Base-by-base conservation (phyloP, 2,113 vertebrate species). In the Hassar affinis region DNA sequence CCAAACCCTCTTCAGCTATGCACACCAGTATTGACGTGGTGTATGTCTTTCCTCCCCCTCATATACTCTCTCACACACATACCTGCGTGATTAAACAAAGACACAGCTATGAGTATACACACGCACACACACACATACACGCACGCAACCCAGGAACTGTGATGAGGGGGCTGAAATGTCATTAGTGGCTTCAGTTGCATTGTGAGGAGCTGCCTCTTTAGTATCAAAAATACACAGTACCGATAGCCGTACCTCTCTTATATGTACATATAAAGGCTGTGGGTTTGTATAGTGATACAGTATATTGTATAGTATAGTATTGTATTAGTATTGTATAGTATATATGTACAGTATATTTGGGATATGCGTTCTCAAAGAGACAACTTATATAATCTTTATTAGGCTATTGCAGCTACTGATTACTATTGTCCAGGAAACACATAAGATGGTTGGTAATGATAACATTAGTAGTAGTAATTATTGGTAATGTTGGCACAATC, bases 1-100 rank as follows among this genome's bases (percentile, higher is more conserved):
- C 78, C 79, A 81, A 87, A 84, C 85, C 85, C 81, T 85, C 79
- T 87, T 89, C 79, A 86, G 54, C 78, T 56, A 87, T 84, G 84
- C 80, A 84, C 82, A 85, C 78, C 83, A 84, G 80, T 85, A 87
- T 84, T 86, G 89, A 89, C 84, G 69, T 72, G 56, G 71, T 79
- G 78, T 84, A 54, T 84, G 82, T 78, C 81, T 80, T 80, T 76
- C 79, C 71, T 81, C 85, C 82, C 78, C 72, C 78, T 81, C 33
- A 42, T 59, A 80, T 57, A 71, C 74, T 30, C 82, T 47, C 42
- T 17, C 61, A 86, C 52, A 72, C 47, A 85, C 64, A 84, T 66
- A 83, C 81, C 42, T 72, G 76, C 61, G 17, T 30, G 66, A 54
- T 69, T 77, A 62, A 84, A 75, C 77, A 27, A 61, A 81, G 45